phyloP scores from a whole-genome alignment of 2,797 vertebrate genomes.

The Mionectes olivaceus region DNA sequence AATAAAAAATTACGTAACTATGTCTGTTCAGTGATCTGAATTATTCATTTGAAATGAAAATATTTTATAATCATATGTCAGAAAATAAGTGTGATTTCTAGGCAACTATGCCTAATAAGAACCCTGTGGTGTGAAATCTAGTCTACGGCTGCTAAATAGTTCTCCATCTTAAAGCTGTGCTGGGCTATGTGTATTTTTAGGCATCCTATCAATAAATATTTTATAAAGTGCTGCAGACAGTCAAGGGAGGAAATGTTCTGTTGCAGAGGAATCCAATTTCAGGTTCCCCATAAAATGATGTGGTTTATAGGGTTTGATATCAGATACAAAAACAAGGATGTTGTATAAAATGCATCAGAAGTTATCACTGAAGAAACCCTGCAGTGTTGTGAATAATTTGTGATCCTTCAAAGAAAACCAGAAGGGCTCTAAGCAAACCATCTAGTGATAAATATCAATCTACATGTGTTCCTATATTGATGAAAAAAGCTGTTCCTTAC shows the following conservation, averaged over 20 bases:
- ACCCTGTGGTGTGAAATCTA: slow-evolving; percentile 36
- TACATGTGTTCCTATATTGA: slow-evolving; percentile 27
- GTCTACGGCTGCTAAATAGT: slow-evolving; percentile 59
- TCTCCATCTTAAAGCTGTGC: slow-evolving; percentile 30
- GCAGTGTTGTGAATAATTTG: slow-evolving; percentile 55
- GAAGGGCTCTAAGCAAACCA: background rate
- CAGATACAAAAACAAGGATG: slow-evolving; percentile 53
- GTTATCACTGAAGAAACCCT: slow-evolving; percentile 20
- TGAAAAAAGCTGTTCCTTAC: slow-evolving; percentile 17
- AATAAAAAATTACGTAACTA: slow-evolving; percentile 37
- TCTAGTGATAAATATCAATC: slow-evolving; percentile 30
- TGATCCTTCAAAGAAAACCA: slow-evolving; percentile 37
- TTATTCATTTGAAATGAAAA: slow-evolving; percentile 71
- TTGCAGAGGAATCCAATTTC: slow-evolving; percentile 60
- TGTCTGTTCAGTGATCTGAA: slow-evolving; percentile 44
- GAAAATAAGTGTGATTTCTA: slow-evolving; percentile 60
- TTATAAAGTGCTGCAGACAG: slow-evolving; percentile 51
- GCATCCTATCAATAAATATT: slow-evolving; percentile 69
- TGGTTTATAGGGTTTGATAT: slow-evolving; percentile 37
- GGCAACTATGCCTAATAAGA: slow-evolving; percentile 57
- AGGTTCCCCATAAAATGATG: slow-evolving; percentile 42
- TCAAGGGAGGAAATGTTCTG: slow-evolving; percentile 46
- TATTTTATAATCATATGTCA: slow-evolving; percentile 63
- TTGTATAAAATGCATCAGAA: slow-evolving; percentile 45
- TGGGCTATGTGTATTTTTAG: slow-evolving; percentile 63